phyloP scores from a whole-genome alignment of 2,797 vertebrate genomes.

The Kryptopterus vitreolus region DNA sequence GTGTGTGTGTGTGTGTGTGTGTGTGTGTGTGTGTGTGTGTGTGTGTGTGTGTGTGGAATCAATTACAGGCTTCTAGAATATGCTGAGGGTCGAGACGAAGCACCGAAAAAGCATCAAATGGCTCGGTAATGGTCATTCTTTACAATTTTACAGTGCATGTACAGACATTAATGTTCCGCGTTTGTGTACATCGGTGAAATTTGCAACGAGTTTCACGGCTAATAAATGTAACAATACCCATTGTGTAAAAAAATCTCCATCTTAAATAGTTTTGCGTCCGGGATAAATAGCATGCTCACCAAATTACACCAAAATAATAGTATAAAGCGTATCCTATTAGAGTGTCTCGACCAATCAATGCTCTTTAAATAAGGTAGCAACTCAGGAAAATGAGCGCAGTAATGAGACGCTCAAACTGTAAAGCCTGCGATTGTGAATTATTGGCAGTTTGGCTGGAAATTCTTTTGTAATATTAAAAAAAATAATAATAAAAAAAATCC shows the following conservation, averaged over 20 bases:
- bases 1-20: background rate
- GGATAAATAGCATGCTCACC: constrained; percentile 46
- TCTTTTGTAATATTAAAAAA: background rate
- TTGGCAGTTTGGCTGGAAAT: constrained; percentile 16
- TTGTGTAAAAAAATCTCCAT: constrained; percentile 10
- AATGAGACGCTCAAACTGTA: constrained; percentile 40
- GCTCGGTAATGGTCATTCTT: constrained; percentile 21
- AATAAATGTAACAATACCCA: constrained; percentile 21
- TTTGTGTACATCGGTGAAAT: constrained; percentile 36
- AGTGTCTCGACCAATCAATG: constrained; percentile 38
- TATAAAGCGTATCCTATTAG: constrained; percentile 34
- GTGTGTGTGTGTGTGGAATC: background rate
- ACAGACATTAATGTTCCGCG: constrained; percentile 23
- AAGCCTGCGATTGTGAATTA: background rate
- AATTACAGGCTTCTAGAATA: constrained; percentile 38
- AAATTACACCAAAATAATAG: constrained; percentile 43
- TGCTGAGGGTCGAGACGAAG: constrained; percentile 36
- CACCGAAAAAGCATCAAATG: constrained; percentile 36
- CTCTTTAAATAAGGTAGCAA: constrained; percentile 64
- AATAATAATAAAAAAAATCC: background rate
- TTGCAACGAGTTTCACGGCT: constrained; percentile 31
- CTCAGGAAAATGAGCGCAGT: constrained; percentile 54
- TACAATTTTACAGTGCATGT: constrained; percentile 42
- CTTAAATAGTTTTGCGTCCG: constrained; percentile 27
- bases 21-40: background rate